Conservation (phyloP, 2,888 invertebrate species). For the Ochropleura leucogaster region DNA sequence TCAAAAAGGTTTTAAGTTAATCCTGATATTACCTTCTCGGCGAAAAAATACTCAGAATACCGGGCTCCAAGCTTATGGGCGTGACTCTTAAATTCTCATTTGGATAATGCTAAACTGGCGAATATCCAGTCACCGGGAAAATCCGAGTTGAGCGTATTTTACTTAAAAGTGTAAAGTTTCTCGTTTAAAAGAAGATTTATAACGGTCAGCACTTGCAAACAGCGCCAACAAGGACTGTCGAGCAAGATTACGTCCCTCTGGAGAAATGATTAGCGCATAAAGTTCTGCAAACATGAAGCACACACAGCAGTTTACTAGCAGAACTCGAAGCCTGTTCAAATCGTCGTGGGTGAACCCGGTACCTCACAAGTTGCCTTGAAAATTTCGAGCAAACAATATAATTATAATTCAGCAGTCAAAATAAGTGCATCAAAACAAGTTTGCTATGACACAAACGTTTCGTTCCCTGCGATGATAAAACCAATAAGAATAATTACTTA, state of each 20-base stretch:
- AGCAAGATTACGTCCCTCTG: constrained; percentile 5
- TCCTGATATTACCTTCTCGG: constrained; percentile 35
- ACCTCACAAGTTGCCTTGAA: too few relatives aligned
- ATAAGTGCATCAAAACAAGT: too few relatives aligned
- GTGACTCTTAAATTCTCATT: constrained; percentile 33
- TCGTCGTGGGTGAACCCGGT: too few relatives aligned
- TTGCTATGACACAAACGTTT: too few relatives aligned
- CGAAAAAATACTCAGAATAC: not conserved
- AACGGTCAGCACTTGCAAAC: constrained; percentile 14
- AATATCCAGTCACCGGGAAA: constrained; percentile 20
- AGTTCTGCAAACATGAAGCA: constrained; percentile 4
- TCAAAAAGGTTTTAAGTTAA: constrained; percentile 37
- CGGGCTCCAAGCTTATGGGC: not conserved
- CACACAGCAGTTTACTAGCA: too few relatives aligned
- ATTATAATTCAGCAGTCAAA: too few relatives aligned
- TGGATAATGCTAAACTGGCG: constrained; percentile 10
- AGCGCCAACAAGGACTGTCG: not conserved
- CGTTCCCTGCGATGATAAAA: too few relatives aligned
- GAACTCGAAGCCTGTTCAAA: too few relatives aligned
- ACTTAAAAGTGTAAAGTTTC: constrained; percentile 26
- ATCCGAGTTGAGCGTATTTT: constrained; percentile 1
- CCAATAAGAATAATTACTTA: too few relatives aligned
- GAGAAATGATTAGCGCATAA: not conserved
- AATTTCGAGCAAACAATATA: too few relatives aligned
- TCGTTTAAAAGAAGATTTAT: constrained; percentile 19